Base-by-base conservation (phyloP, 2,888 invertebrate genomes). In the Epinotia demarniana region DNA sequence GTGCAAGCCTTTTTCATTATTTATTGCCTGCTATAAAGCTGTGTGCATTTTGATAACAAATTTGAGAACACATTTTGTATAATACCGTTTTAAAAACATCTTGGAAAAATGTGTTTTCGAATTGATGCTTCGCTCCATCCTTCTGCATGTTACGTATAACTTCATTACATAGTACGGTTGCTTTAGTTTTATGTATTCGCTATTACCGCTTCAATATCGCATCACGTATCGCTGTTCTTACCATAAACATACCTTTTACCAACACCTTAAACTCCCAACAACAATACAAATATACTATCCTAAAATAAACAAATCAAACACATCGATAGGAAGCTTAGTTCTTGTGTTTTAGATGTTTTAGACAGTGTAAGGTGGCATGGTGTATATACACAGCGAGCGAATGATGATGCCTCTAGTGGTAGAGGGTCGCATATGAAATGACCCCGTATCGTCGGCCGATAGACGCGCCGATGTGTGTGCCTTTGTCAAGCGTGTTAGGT, bases 401-500 rank as follows among this genome's bases (percentile, higher is more conserved):
- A 91, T 91, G 91, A 91, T 91, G 91, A 85, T 88, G 86, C 87
- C 88, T 89, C 85, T 88, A 89, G 88, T 82, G 82, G 85, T 90
- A 90, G 90, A 83, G 86, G 85, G 83, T 83, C 80, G 81, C 76
- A 77, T 79, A 77, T 75, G 72, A 58, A 60, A 77, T 77, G 78
- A 79, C 77, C 69, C 63, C 73, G 70, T 76, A 77, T 71, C 73
- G 62, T 79, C 80, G 80, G 79, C 77, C 60, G 67, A 78, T 81
- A 85, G 83, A 85, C 78, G 80, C 82, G 83, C 84, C 83, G 83
- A 83, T 79, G 83, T 88, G 86, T 88, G 90, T 89, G 90, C 89
- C 87, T 84, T 87, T 84, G 83, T 85, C 84, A 80, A 71, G 57
- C 75, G 78, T 77, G 78, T 60, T 85, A 85, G 84, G 85, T 81